phyloP scores from a whole-genome alignment of 2,113 vertebrate genomes.

The Zapornia atra region DNA sequence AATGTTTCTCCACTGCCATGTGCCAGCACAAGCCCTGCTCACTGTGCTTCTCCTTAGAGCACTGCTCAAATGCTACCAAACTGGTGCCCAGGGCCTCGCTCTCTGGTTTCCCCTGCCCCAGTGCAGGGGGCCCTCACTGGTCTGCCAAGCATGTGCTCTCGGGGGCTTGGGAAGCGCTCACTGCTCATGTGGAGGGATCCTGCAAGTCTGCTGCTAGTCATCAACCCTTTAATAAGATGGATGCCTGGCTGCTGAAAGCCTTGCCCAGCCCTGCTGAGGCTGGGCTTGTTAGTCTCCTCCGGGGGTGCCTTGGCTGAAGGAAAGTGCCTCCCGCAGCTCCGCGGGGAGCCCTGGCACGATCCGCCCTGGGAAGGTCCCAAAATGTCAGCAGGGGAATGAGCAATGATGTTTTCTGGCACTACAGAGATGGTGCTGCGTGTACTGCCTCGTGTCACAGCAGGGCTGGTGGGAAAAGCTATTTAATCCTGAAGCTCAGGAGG shows the following conservation, averaged over 20 bases:
- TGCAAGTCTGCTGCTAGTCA: background rate
- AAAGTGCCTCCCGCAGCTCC: background rate
- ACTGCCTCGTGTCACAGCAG: background rate
- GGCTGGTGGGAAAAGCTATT: slow-evolving; percentile 19
- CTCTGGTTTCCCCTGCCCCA: background rate
- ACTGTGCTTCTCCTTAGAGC: background rate
- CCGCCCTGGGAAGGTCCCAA: background rate
- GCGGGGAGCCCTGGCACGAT: rapidly evolving
- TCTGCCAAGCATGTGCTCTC: rapidly evolving
- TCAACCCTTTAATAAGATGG: background rate
- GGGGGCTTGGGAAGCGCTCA: background rate
- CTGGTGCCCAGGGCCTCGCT: background rate
- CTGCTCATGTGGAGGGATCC: background rate
- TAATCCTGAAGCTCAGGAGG: background rate
- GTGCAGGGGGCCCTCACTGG: rapidly evolving
- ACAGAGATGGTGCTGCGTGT: background rate
- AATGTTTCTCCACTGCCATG: background rate
- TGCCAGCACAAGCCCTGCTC: background rate
- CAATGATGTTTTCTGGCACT: background rate
- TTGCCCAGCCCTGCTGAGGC: background rate
- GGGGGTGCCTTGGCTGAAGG: background rate
- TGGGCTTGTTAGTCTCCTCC: background rate
- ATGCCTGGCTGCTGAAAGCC: slow-evolving; percentile 16
- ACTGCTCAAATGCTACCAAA: background rate
- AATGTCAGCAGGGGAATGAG: background rate